A percentile compares a stretch with the other conserved stretches of the same genome.
phyloP scores from a whole-genome alignment of 2,888 invertebrate species.

The Trachelus stipa region DNA sequence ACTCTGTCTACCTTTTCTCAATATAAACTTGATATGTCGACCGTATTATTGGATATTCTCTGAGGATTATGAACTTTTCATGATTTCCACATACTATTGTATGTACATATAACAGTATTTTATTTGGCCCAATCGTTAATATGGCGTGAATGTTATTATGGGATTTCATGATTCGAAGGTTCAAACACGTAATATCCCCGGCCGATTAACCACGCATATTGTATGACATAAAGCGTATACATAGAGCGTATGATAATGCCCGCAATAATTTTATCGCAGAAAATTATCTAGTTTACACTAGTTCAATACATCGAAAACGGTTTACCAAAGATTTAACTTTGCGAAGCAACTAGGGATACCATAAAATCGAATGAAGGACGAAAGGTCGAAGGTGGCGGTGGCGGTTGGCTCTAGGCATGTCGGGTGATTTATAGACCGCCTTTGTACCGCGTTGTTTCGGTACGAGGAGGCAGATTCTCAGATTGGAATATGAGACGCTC shows the following conservation, averaged over 20 bases:
- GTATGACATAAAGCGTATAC: neutral
- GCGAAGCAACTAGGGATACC: neutral
- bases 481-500: conserved; percentile 19
- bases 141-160: neutral
- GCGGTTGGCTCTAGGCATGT: conserved; percentile 19
- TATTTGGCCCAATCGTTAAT: neutral
- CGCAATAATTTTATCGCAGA: neutral
- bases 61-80: neutral
- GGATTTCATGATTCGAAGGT: neutral
- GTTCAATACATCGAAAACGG: neutral
- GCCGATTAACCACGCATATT: neutral
- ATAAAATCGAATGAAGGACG: conserved; percentile 4
- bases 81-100: neutral
- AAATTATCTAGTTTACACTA: neutral
- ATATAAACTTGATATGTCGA: neutral
- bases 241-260: neutral
- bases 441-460: conserved; percentile 34
- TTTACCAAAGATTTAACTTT: neutral
- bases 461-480: conserved; percentile 14
- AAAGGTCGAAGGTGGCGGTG: conserved; percentile 7
- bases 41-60: neutral
- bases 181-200: neutral
- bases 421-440: conserved; percentile 29
- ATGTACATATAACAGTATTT: neutral
- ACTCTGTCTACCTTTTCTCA: neutral